Conservation (phyloP, 2,888 invertebrate species). For the Erebia ligea region DNA sequence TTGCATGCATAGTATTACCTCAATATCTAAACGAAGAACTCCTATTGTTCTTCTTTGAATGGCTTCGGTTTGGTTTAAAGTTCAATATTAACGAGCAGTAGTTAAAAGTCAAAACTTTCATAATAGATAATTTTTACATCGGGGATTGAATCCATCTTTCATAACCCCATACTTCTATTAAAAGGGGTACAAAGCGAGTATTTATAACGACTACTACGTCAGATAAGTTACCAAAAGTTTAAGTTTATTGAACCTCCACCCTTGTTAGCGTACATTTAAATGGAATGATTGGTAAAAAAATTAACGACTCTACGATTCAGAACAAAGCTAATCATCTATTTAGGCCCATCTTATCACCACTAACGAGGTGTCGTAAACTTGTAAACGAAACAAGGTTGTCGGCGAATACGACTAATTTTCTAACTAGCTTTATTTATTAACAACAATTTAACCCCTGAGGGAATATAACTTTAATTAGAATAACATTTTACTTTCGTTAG, state of each 20-base stretch:
- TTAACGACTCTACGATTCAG: slow-evolving; percentile 45
- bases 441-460: slow-evolving; percentile 29
- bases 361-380: slow-evolving; percentile 76
- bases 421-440: slow-evolving; percentile 70
- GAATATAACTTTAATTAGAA: slow-evolving; percentile 52
- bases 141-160: no score
- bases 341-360: slow-evolving; percentile 67
- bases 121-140: no score
- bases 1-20: no score
- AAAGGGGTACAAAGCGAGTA: not conserved
- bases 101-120: no score
- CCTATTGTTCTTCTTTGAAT: no score
- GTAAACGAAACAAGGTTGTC: slow-evolving; percentile 71
- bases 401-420: slow-evolving; percentile 63
- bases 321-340: slow-evolving; percentile 81
- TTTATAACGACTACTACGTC: not conserved
- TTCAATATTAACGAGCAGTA: no score
- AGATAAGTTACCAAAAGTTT: not conserved
- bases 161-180: no score
- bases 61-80: no score
- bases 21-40: no score
- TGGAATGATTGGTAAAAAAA: slow-evolving; percentile 37
- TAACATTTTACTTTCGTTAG: slow-evolving; percentile 23
- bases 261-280: slow-evolving; percentile 21
- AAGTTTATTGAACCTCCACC: slow-evolving; percentile 12